Evolutionary conservation across 2,888 invertebrate genomes (phyloP).

Genomic region (Amiota minor): DNA sequence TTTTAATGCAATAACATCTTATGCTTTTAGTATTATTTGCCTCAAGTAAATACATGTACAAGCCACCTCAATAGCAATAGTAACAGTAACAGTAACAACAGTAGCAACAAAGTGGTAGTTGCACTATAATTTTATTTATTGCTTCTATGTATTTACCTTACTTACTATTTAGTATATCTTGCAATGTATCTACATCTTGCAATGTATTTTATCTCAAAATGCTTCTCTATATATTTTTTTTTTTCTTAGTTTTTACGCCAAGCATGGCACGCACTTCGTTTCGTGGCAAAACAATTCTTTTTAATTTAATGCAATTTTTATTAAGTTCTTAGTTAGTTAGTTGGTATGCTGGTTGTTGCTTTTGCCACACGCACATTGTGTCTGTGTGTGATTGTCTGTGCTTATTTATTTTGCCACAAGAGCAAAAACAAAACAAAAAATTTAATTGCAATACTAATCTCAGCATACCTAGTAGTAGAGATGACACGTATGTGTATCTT

Average conservation of each 20-base stretch:
- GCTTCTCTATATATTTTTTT: too few relatives aligned
- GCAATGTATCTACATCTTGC: too few relatives aligned
- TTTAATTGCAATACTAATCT: not conserved
- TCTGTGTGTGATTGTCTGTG: too few relatives aligned
- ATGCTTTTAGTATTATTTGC: not conserved
- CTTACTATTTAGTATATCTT: not conserved
- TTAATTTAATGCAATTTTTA: slow-evolving; percentile 21
- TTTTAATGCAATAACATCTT: not conserved
- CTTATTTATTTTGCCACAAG: not conserved
- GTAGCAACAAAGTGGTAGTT: not conserved
- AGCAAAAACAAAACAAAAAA: not conserved
- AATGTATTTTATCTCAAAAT: too few relatives aligned
- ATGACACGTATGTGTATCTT: too few relatives aligned
- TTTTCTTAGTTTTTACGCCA: too few relatives aligned
- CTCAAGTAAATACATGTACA: too few relatives aligned
- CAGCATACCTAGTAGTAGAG: not conserved
- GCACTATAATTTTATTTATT: slow-evolving; percentile 23
- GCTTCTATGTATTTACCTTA: not conserved
- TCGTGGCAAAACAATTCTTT: slow-evolving; percentile 4
- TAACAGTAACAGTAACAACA: not conserved
- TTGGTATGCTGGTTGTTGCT: not conserved
- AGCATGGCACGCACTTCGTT: not conserved
- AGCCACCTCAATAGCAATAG: not conserved
- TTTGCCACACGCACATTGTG: too few relatives aligned
- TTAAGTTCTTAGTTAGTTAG: slow-evolving; percentile 12